A percentile compares a stretch with the other conserved stretches of the same genome.
Conservation (phyloP, 2,113 vertebrate genomes). For the Anarrhichthys ocellatus region DNA sequence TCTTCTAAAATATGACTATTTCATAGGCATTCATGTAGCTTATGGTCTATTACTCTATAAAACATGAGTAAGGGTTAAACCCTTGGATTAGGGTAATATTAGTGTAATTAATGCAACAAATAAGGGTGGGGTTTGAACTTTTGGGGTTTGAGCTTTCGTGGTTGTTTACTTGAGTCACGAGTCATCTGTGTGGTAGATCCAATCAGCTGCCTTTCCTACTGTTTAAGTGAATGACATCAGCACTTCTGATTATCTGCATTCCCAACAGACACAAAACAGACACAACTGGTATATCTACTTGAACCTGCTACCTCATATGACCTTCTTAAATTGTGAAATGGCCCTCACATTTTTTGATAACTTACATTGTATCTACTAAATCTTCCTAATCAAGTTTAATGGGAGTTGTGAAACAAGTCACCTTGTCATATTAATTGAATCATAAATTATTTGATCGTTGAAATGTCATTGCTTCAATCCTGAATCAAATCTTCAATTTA, state of each 20-base stretch:
- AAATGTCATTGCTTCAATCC: not conserved
- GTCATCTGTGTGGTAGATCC: not conserved
- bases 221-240: slow-evolving; percentile 26
- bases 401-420: not conserved
- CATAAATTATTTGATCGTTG: not conserved
- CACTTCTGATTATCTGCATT: not conserved
- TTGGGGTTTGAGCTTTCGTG: not conserved
- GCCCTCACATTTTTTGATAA: not conserved
- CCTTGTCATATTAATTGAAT: not conserved
- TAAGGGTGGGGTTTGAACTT: not conserved
- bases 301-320: not conserved
- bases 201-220: not conserved
- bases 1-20: not conserved
- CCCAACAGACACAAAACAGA: not conserved
- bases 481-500: not conserved
- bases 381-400: not conserved
- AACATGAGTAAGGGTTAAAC: not conserved
- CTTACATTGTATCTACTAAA: too few relatives aligned
- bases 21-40: not conserved
- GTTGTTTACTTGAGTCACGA: slow-evolving; percentile 6
- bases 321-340: not conserved
- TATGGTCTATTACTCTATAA: not conserved
- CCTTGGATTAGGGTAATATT: not conserved
- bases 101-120: not conserved
- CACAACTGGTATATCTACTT: not conserved